Conservation (phyloP, 2,888 invertebrate species). For the Mimachlamys varia region DNA sequence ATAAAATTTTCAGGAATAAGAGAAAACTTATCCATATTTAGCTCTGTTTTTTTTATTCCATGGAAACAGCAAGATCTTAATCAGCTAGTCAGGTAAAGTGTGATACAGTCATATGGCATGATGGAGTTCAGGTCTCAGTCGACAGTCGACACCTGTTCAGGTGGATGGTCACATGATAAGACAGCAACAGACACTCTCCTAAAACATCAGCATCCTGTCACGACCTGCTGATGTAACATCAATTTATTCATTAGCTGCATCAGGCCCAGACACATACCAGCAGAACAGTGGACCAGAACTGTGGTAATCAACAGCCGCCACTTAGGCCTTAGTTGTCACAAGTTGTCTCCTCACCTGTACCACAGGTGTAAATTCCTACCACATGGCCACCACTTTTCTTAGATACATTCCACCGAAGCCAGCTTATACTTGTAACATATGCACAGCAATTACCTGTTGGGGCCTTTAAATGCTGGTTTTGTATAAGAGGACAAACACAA, state of each 20-base stretch:
- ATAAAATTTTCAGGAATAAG: background rate
- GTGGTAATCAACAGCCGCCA: background rate
- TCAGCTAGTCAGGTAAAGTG: background rate
- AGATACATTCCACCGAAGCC: conserved; percentile 24
- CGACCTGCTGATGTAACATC: conserved; percentile 4
- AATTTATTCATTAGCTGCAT: conserved; percentile 23
- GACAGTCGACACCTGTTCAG: background rate
- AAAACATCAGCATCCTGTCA: background rate
- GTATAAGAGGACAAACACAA: conserved; percentile 2
- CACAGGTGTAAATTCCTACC: conserved; percentile 15
- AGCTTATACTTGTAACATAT: conserved; percentile 15
- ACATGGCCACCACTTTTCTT: background rate
- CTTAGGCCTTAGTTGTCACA: background rate
- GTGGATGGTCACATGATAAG: background rate
- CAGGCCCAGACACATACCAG: background rate
- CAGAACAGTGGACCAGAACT: background rate
- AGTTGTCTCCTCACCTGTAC: conserved; percentile 8
- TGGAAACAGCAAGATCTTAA: background rate
- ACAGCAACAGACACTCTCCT: background rate
- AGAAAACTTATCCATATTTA: background rate
- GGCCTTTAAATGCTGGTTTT: conserved; percentile 14
- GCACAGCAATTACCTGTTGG: background rate
- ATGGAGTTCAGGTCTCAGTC: background rate
- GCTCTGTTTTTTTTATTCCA: background rate
- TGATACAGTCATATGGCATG: background rate